These are phyloP conservation scores for Chlorops oryzae DNA, from an alignment of 1,140 invertebrate species.

Conservation along the genomic window DNA sequence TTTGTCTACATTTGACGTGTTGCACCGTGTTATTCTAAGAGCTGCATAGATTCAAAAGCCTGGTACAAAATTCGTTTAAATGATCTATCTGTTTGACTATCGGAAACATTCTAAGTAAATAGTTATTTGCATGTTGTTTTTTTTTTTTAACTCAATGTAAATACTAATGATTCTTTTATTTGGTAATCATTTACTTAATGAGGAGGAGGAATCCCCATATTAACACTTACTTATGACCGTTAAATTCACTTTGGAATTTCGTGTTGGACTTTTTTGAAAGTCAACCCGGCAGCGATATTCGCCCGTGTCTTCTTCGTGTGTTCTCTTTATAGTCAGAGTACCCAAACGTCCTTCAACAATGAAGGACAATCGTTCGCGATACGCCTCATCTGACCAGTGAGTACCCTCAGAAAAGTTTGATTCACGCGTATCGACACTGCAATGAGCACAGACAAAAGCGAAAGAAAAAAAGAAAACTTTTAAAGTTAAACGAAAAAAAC, in stretches of 20 bases:
- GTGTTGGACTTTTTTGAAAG: conserved; percentile 80
- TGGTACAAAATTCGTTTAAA: too few species aligned
- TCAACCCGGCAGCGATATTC: conserved; percentile 83
- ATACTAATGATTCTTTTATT: too few species aligned
- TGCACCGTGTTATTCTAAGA: too few species aligned
- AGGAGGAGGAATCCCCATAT: too few species aligned
- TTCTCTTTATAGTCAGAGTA: conserved; percentile 60
- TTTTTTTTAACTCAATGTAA: too few species aligned
- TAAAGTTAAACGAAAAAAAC: not conserved
- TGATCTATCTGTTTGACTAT: too few species aligned
- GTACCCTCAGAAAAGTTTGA: conserved; percentile 56
- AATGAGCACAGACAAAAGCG: conserved; percentile 37
- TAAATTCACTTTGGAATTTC: conserved; percentile 79
- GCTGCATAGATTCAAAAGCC: too few species aligned
- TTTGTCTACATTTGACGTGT: too few species aligned
- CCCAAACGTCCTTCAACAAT: conserved; percentile 57
- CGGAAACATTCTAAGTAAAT: too few species aligned
- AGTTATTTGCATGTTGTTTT: too few species aligned
- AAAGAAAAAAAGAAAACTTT: conserved; percentile 6
- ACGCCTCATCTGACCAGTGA: conserved; percentile 61
- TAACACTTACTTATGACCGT: conserved; percentile 79
- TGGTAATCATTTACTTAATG: too few species aligned
- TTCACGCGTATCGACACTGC: conserved; percentile 64
- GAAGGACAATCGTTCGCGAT: conserved; percentile 61
- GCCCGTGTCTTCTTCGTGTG: conserved; percentile 65